Evolutionary conservation across 2,113 vertebrate genomes (phyloP).

Genomic region (Ascaphus truei): DNA sequence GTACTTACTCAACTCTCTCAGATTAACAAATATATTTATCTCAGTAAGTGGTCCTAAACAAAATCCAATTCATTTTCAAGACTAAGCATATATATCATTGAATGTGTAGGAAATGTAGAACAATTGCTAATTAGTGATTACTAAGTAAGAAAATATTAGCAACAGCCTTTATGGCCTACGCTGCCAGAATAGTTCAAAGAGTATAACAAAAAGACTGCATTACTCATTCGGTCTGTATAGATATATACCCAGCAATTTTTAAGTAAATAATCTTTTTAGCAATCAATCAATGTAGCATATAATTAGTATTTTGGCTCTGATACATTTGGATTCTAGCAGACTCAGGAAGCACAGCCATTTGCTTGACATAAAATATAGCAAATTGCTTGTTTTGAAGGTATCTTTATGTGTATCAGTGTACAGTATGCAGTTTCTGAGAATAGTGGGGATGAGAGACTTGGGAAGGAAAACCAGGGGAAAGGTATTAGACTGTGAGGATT

Average conservation of each 20-base stretch:
- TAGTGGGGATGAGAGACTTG: too few species aligned
- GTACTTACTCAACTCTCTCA: too few species aligned
- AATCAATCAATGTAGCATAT: background rate
- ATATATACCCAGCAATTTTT: conserved; percentile 1
- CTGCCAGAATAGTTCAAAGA: background rate
- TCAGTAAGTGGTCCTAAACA: too few species aligned
- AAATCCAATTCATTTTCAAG: background rate
- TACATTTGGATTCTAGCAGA: background rate
- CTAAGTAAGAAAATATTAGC: background rate
- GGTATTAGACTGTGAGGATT: too few species aligned
- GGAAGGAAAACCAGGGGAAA: too few species aligned
- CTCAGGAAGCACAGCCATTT: background rate
- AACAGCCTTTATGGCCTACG: background rate
- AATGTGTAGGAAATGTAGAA: background rate
- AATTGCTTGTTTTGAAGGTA: too few species aligned
- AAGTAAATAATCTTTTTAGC: background rate
- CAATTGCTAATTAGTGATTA: background rate
- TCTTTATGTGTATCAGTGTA: too few species aligned
- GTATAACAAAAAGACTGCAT: background rate
- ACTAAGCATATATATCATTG: too few species aligned
- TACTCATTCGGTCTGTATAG: background rate
- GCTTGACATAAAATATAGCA: too few species aligned
- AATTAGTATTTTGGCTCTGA: background rate
- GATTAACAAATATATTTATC: too few species aligned
- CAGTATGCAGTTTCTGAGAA: too few species aligned